phyloP scores from a whole-genome alignment of 1,140 invertebrate genomes.

The Drosophila punjabiensis region DNA sequence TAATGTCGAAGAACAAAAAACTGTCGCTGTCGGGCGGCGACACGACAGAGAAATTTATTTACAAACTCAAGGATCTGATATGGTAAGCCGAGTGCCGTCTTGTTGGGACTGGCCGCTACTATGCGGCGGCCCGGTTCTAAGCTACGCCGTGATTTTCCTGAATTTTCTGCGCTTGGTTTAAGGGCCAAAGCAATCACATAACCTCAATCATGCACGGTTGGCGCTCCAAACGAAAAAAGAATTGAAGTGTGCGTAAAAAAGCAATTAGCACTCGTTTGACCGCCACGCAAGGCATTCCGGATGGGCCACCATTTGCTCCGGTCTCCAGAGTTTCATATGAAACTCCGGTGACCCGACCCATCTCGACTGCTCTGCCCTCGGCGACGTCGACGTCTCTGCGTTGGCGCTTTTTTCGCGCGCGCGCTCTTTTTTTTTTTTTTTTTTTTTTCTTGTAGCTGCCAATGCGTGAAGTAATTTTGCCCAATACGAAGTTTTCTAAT shows the following conservation, averaged over 20 bases:
- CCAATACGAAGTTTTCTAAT: slow-evolving; percentile 36
- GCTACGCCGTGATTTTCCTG: background rate
- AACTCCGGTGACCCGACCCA: slow-evolving; percentile 7
- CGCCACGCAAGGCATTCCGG: slow-evolving; percentile 22
- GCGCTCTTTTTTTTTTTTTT: slow-evolving; percentile 37
- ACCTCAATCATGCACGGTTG: slow-evolving; percentile 65
- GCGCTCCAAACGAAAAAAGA: slow-evolving; percentile 40
- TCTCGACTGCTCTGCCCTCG: slow-evolving; percentile 4
- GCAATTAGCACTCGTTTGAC: slow-evolving; percentile 39
- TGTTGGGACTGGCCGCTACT: background rate
- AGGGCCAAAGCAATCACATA: slow-evolving; percentile 58
- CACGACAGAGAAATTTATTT: slow-evolving; percentile 78
- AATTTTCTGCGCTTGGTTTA: background rate
- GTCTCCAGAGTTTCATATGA: slow-evolving; percentile 11
- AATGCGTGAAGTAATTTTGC: slow-evolving; percentile 4
- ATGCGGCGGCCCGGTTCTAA: background rate
- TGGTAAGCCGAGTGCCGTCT: slow-evolving; percentile 65
- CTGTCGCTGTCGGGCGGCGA: slow-evolving; percentile 80
- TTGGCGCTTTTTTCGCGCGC: slow-evolving; percentile 80
- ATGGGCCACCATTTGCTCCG: slow-evolving; percentile 3
- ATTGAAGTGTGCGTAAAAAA: slow-evolving; percentile 48
- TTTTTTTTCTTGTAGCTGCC: background rate
- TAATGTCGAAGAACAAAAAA: slow-evolving; percentile 85
- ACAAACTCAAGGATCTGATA: slow-evolving; percentile 84
- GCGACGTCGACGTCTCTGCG: slow-evolving; percentile 60